Conservation (phyloP, 2,113 vertebrate species). For the Hucho hucho region DNA sequence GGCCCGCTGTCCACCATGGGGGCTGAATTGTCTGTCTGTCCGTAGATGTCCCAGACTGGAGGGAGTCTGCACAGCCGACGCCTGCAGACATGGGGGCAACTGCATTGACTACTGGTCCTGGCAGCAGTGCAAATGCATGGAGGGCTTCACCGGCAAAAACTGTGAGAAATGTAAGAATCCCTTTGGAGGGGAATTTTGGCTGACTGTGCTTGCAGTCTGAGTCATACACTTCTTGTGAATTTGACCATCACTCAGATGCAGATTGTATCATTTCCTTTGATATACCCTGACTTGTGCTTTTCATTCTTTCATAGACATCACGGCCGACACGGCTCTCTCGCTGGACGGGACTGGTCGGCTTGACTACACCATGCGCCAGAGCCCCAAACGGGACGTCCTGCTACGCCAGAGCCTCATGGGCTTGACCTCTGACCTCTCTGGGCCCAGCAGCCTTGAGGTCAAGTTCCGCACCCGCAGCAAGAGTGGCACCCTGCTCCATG, state of each 20-base stretch:
- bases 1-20: conserved; percentile 13
- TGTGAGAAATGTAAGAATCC: conserved; percentile 90
- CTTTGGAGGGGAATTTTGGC: too few relatives aligned
- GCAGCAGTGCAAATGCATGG: conserved; percentile 90
- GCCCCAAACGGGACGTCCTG: conserved; percentile 82
- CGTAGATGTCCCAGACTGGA: conserved; percentile 90
- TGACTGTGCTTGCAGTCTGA: too few relatives aligned
- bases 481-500: conserved; percentile 85
- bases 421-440: conserved; percentile 25
- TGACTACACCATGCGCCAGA: conserved; percentile 87
- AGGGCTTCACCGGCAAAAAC: conserved; percentile 88
- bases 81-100: conserved; percentile 89
- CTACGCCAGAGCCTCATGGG: conserved; percentile 67
- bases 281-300: neutral
- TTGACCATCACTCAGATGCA: neutral
- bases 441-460: conserved; percentile 80
- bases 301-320: conserved; percentile 74
- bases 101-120: conserved; percentile 95
- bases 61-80: conserved; percentile 81
- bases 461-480: conserved; percentile 94
- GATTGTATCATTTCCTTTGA: neutral
- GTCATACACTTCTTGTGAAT: too few relatives aligned
- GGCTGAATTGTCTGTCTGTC: conserved; percentile 44
- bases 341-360: conserved; percentile 89
- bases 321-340: conserved; percentile 87